phyloP scores from a whole-genome alignment of 2,797 vertebrate species.

The Agapornis canus region DNA sequence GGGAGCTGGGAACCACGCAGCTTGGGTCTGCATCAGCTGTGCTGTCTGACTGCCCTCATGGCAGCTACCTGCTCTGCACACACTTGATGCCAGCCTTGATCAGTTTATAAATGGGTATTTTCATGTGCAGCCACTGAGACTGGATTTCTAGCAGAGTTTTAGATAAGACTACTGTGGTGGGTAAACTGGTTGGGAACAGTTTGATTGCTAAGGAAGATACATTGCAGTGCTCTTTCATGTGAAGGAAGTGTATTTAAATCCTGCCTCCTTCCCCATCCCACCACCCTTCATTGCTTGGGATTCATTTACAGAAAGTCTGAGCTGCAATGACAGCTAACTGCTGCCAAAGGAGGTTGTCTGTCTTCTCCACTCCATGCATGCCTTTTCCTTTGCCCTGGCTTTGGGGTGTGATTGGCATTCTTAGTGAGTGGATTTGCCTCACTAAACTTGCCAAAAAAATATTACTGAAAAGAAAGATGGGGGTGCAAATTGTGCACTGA shows the following conservation, averaged over 20 bases:
- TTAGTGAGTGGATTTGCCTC: neutral
- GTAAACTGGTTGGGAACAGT: neutral
- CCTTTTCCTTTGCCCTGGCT: neutral
- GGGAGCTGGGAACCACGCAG: accelerated
- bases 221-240: neutral
- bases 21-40: neutral
- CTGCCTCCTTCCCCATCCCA: neutral
- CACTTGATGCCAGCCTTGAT: neutral
- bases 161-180: neutral
- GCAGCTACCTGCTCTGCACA: neutral
- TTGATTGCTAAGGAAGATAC: neutral
- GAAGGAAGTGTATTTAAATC: neutral
- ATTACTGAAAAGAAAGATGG: neutral
- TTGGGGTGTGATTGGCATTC: neutral
- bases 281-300: neutral
- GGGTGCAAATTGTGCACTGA: neutral
- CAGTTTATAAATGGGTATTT: neutral
- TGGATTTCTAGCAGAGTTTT: neutral
- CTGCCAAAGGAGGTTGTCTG: neutral
- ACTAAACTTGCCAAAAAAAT: neutral
- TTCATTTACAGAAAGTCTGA: neutral
- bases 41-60: neutral
- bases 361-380: neutral
- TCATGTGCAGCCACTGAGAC: neutral
- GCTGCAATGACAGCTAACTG: neutral